These are phyloP conservation scores for Heliconius ethilla DNA, from an alignment of 2,888 invertebrate genomes.

Conservation along the genomic window DNA sequence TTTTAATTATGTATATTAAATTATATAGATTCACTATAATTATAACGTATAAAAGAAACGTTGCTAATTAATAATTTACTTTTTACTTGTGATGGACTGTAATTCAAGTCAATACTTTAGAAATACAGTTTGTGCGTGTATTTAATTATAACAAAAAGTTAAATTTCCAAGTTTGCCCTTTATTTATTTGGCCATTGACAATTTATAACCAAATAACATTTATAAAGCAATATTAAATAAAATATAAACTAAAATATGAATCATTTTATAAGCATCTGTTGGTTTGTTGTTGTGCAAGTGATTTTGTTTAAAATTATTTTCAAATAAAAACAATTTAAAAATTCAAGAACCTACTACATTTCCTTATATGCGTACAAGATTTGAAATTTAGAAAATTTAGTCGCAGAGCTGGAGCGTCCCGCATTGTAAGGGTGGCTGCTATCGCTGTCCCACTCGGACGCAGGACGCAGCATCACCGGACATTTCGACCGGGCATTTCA, in stretches of 20 bases:
- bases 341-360: conserved; percentile 32
- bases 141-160: neutral
- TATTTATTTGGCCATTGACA: conserved; percentile 60
- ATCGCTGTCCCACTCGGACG: conserved; percentile 81
- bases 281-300: neutral
- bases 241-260: conserved; percentile 7
- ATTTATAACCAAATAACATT: conserved; percentile 57
- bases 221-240: neutral
- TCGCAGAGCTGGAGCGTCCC: conserved; percentile 77
- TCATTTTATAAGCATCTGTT: neutral
- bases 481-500: conserved; percentile 83
- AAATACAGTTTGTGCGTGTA: neutral
- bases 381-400: conserved; percentile 78
- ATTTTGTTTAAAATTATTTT: neutral
- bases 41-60: neutral
- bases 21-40: neutral
- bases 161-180: conserved; percentile 39
- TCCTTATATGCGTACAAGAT: conserved; percentile 50
- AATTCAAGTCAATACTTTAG: neutral
- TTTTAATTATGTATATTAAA: conserved; percentile 31
- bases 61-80: neutral
- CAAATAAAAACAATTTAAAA: neutral
- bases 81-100: neutral
- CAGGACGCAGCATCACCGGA: conserved; percentile 83
- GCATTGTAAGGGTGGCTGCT: conserved; percentile 81